Conservation (phyloP, 2,113 vertebrate species). For the Pristiophorus japonicus region DNA sequence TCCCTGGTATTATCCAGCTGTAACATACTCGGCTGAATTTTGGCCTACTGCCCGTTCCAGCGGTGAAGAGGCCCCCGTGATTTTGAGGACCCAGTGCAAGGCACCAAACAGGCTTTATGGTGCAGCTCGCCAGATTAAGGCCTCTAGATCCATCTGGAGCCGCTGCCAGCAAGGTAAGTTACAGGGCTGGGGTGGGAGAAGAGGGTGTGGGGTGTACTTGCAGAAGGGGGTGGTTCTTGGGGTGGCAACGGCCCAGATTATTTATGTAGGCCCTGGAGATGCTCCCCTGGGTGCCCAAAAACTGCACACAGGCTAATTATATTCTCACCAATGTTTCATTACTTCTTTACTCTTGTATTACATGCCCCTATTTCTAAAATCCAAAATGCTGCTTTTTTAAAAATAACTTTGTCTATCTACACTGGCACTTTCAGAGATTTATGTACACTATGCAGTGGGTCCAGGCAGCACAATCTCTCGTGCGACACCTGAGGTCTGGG, state of each 20-base stretch:
- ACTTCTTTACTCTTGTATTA: not conserved
- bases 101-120: not conserved
- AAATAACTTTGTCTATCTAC: not conserved
- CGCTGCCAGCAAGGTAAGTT: too few relatives aligned
- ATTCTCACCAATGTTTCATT: not conserved
- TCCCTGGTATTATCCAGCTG: not conserved
- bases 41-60: not conserved
- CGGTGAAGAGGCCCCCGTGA: too few relatives aligned
- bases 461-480: not conserved
- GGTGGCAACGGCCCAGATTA: too few relatives aligned
- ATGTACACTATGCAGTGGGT: not conserved
- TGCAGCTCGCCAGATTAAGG: too few relatives aligned
- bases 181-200: too few relatives aligned
- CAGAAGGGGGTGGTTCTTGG: too few relatives aligned
- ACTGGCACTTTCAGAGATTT: not conserved
- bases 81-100: not conserved
- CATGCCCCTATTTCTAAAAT: not conserved
- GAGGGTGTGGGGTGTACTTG: too few relatives aligned
- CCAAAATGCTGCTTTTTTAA: not conserved
- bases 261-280: too few relatives aligned
- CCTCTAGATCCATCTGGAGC: too few relatives aligned
- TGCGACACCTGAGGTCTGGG: not conserved
- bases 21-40: not conserved
- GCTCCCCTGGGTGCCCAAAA: too few relatives aligned
- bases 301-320: not conserved